These are phyloP conservation scores for Sebastiscus albofasciatus DNA, from an alignment of 2,797 vertebrate species.

Conservation along the genomic window DNA sequence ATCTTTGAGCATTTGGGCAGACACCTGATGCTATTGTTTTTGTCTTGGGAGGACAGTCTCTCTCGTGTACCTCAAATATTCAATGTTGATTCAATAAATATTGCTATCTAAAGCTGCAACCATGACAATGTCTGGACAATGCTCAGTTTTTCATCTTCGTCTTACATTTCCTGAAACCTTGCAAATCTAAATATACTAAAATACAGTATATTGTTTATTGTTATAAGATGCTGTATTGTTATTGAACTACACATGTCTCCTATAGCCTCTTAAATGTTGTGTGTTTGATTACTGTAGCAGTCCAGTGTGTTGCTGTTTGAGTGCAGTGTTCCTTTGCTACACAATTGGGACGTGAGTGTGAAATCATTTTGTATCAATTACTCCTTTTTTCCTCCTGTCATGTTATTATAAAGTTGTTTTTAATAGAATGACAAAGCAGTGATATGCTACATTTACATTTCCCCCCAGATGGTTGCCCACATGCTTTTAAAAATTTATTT, in stretches of 20 bases:
- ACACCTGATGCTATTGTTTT: background rate
- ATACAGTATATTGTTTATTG: no score
- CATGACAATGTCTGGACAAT: background rate
- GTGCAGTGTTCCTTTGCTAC: background rate
- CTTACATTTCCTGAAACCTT: background rate
- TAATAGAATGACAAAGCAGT: constrained; percentile 67
- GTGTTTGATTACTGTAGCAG: background rate
- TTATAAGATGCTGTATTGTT: no score
- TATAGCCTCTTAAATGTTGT: background rate
- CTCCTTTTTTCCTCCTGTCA: constrained; percentile 37
- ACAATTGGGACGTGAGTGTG: background rate
- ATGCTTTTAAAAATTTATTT: constrained; percentile 78
- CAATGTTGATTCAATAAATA: no score
- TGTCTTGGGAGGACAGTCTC: background rate
- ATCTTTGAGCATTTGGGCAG: background rate
- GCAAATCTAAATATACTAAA: background rate
- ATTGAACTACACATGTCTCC: background rate
- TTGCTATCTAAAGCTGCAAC: background rate
- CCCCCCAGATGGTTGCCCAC: constrained; percentile 69
- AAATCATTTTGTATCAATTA: constrained; percentile 37
- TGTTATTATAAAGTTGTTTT: constrained; percentile 68
- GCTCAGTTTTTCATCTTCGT: background rate
- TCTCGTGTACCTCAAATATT: no score
- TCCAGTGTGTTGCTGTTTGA: background rate
- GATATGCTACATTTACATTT: constrained; percentile 65